Conservation (phyloP, 2,888 invertebrate species). For the Pachydiplax longipennis region DNA sequence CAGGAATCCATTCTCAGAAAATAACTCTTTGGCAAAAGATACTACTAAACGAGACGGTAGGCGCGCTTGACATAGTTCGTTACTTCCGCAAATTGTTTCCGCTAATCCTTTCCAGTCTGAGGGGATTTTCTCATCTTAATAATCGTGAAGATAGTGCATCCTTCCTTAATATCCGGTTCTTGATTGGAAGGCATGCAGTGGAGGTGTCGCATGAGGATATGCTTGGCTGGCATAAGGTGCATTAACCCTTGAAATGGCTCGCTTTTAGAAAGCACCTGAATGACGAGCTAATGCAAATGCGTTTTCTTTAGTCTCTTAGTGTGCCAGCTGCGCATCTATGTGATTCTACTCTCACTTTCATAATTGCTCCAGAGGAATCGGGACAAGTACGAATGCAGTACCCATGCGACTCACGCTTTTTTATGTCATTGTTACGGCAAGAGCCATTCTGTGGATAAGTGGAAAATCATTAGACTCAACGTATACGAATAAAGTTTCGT, state of each 20-base stretch:
- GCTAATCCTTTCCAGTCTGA: background rate
- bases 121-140: background rate
- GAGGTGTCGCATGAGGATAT: no score
- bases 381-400: no score
- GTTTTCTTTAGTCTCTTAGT: background rate
- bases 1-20: no score
- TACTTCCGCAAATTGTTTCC: background rate
- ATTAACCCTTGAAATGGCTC: background rate
- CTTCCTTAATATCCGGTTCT: background rate
- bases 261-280: background rate
- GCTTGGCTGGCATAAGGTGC: background rate
- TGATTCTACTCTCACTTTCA: no score
- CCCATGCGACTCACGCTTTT: no score
- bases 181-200: background rate
- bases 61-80: background rate
- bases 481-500: no score
- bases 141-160: background rate
- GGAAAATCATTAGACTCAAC: no score
- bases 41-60: no score
- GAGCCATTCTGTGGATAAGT: no score
- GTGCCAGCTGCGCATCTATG: background rate
- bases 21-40: no score
- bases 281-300: background rate
- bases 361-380: no score
- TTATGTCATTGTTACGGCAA: no score